These are phyloP conservation scores for Jacana jacana DNA, from an alignment of 2,113 vertebrate species.

Conservation along the genomic window DNA sequence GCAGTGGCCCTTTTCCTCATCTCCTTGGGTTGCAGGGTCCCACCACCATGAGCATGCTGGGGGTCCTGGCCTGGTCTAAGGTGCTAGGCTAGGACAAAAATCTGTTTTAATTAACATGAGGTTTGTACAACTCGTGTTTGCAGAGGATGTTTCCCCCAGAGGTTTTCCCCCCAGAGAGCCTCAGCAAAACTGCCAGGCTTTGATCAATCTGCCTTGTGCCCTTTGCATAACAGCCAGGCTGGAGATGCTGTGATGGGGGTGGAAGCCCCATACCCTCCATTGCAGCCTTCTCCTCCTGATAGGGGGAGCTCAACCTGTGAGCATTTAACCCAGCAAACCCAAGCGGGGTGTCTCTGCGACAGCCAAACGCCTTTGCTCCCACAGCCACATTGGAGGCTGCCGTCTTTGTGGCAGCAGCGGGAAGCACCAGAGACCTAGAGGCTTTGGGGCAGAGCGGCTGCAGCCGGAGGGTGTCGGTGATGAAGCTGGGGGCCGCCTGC, in stretches of 20 bases:
- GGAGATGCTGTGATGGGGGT: background rate
- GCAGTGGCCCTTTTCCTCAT: background rate
- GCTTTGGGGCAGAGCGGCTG: background rate
- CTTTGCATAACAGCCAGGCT: background rate
- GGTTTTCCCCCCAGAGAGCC: background rate
- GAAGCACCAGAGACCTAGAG: fast-evolving
- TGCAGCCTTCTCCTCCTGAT: background rate
- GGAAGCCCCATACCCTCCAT: background rate
- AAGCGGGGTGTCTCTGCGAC: fast-evolving
- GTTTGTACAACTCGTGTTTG: background rate
- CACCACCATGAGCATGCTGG: fast-evolving
- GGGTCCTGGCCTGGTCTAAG: background rate
- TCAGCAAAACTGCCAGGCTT: background rate
- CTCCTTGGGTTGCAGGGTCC: background rate
- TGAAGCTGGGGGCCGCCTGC: conserved; percentile 52
- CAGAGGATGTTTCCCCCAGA: background rate
- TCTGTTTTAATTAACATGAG: fast-evolving
- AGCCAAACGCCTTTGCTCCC: background rate
- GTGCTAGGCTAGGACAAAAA: background rate
- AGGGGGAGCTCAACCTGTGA: fast-evolving
- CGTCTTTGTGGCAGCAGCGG: background rate
- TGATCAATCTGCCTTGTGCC: background rate
- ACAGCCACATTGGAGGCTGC: fast-evolving
- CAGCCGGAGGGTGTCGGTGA: background rate
- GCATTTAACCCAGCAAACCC: background rate